phyloP scores from a whole-genome alignment of 2,888 invertebrate genomes.

The Suillia variegata region DNA sequence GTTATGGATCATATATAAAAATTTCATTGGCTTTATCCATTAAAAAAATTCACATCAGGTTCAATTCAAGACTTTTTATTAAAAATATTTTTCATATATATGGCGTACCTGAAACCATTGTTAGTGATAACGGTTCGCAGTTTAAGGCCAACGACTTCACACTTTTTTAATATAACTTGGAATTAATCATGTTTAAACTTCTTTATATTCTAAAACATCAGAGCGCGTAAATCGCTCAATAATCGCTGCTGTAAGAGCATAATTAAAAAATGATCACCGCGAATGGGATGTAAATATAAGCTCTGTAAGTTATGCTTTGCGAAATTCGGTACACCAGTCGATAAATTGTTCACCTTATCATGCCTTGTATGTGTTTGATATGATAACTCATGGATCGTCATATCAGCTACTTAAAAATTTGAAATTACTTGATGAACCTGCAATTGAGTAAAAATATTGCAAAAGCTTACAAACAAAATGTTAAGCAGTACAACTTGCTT shows the following conservation, averaged over 20 bases:
- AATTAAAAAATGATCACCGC: too few species aligned
- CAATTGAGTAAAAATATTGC: not conserved
- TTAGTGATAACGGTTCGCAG: constrained; percentile 36
- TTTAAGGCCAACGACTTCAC: constrained; percentile 22
- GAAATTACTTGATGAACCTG: not conserved
- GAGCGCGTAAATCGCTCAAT: constrained; percentile 43
- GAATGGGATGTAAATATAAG: not conserved
- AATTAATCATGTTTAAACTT: constrained; percentile 35
- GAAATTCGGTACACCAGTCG: not conserved
- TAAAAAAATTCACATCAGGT: constrained; percentile 7
- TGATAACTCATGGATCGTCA: constrained; percentile 1
- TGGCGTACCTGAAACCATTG: constrained; percentile 32
- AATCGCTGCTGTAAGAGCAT: constrained; percentile 38
- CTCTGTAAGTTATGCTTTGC: not conserved
- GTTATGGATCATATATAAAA: constrained; percentile 11
- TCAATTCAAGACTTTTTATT: constrained; percentile 4
- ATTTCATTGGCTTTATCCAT: constrained; percentile 6
- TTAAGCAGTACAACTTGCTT: constrained; percentile 16
- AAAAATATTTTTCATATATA: constrained; percentile 31
- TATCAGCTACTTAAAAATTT: not conserved
- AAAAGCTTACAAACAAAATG: not conserved
- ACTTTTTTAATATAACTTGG: constrained; percentile 19
- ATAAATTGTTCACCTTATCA: not conserved
- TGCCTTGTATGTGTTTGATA: not conserved
- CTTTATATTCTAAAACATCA: constrained; percentile 29